Percentiles rank a stretch among this genome's conserved stretches.
Conservation (phyloP, 2,797 vertebrate genomes). For the Halcyon leucocephala region DNA sequence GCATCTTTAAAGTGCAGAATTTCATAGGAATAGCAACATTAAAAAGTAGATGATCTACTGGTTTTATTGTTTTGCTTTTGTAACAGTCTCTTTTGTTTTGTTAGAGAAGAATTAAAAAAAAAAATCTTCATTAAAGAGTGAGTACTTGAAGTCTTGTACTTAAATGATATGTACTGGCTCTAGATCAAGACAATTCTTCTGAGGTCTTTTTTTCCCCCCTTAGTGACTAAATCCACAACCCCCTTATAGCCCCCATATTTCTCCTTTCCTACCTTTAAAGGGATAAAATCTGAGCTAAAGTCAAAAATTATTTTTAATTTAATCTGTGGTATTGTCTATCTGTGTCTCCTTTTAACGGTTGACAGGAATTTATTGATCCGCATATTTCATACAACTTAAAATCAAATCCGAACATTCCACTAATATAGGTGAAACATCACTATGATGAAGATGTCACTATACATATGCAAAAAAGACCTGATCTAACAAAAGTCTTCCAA, state of each 20-base stretch:
- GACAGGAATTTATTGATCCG: neutral
- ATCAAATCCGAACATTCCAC: neutral
- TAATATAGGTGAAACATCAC: neutral
- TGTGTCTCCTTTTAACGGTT: neutral
- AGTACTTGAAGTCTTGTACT: neutral
- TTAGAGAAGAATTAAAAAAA: neutral
- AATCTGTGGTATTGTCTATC: neutral
- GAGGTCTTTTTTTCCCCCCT: neutral
- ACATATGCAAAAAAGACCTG: neutral
- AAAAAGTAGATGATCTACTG: neutral
- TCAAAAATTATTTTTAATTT: conserved; percentile 17
- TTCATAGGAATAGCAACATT: neutral
- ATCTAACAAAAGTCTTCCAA: neutral
- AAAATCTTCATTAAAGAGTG: neutral
- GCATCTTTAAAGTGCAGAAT: neutral
- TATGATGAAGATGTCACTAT: neutral
- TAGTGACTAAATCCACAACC: neutral
- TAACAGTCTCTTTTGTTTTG: neutral
- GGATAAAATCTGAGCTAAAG: neutral
- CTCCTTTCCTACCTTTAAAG: neutral
- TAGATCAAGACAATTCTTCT: conserved; percentile 21
- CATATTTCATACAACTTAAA: neutral
- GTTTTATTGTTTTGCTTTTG: neutral
- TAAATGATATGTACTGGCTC: neutral
- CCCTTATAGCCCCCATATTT: neutral